phyloP scores from a whole-genome alignment of 2,797 vertebrate genomes.

The Kryptolebias ocellatus region DNA sequence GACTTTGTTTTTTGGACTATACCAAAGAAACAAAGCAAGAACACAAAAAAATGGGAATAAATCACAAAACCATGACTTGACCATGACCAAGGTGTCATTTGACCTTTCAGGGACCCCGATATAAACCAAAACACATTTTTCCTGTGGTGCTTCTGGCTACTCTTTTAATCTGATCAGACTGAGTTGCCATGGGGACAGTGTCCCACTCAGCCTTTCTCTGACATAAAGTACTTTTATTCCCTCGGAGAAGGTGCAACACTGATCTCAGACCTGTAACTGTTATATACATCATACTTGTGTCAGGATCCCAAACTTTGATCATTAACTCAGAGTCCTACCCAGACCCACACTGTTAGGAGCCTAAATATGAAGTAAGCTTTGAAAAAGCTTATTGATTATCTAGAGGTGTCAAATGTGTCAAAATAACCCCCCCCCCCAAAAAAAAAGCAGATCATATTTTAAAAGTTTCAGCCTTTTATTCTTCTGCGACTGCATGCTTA shows the following conservation, averaged over 20 bases:
- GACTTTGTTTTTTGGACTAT: too few relatives aligned
- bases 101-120: background rate
- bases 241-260: background rate
- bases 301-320: too few relatives aligned
- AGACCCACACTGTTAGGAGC: conserved; percentile 1
- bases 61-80: too few relatives aligned
- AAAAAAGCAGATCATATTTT: background rate
- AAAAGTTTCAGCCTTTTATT: background rate
- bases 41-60: too few relatives aligned
- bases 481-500: background rate
- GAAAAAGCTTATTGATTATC: background rate
- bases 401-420: too few relatives aligned
- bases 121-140: conserved; percentile 5
- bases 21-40: too few relatives aligned
- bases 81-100: background rate
- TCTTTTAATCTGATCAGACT: background rate
- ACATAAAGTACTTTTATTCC: background rate
- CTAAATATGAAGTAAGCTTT: conserved; percentile 19
- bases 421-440: background rate
- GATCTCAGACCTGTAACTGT: background rate
- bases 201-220: background rate
- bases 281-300: too few relatives aligned
- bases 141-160: background rate
- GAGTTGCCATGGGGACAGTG: background rate
- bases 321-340: background rate